A percentile compares a stretch with the other conserved stretches of the same genome.
phyloP scores from a whole-genome alignment of 2,888 invertebrate genomes.

The Tanypteryx hageni region DNA sequence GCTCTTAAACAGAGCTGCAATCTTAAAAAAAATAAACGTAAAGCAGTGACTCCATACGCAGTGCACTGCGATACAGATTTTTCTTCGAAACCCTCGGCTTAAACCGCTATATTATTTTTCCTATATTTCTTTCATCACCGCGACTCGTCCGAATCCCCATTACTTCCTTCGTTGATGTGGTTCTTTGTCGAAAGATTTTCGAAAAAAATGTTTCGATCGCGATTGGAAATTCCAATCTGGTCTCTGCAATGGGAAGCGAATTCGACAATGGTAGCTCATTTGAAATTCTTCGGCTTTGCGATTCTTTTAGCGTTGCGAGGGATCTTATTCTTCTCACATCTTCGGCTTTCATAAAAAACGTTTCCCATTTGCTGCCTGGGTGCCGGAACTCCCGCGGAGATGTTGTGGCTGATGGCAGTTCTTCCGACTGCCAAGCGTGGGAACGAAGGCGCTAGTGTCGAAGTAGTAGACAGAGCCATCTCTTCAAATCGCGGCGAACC shows the following conservation, averaged over 20 bases:
- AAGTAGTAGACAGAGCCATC: conserved; percentile 39
- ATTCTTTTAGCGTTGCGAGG: background rate
- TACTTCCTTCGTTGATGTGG: background rate
- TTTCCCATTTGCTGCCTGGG: background rate
- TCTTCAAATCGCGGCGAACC: background rate
- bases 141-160: no score
- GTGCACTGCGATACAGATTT: no score
- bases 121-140: no score
- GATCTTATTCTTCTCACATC: background rate
- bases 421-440: background rate
- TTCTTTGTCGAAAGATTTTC: background rate
- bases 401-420: background rate
- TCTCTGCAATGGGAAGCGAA: background rate
- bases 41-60: no score
- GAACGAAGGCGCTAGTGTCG: conserved; percentile 32
- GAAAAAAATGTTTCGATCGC: background rate
- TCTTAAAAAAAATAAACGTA: no score
- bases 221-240: conserved; percentile 20
- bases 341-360: background rate
- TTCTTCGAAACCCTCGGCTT: background rate
- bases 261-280: background rate
- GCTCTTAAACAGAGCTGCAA: no score
- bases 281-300: background rate
- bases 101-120: background rate
- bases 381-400: conserved; percentile 33